Conservation (phyloP, 2,113 vertebrate genomes). For the Mohoua ochrocephala region DNA sequence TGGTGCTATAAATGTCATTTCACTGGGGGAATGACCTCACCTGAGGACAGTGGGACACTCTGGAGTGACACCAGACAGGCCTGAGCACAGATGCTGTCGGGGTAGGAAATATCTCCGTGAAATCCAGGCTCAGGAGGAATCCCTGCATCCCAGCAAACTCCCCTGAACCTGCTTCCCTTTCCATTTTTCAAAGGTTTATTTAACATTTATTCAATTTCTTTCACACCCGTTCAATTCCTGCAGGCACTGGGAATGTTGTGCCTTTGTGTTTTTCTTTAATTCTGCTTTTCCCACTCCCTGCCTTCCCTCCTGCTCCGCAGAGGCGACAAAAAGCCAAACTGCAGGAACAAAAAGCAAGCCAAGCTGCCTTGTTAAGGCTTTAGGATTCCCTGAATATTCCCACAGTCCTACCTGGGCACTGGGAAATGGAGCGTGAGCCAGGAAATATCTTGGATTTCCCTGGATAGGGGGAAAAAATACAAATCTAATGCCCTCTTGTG, state of each 20-base stretch:
- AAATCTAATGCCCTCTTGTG: constrained; percentile 48
- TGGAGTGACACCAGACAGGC: background rate
- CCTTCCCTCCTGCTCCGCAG: background rate
- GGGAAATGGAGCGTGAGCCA: background rate
- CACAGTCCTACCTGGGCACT: background rate
- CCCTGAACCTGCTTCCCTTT: background rate
- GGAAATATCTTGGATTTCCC: background rate
- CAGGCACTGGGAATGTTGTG: background rate
- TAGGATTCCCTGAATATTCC: background rate
- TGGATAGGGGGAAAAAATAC: background rate
- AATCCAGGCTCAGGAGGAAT: background rate
- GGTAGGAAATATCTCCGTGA: background rate
- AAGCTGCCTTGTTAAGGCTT: background rate
- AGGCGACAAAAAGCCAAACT: background rate
- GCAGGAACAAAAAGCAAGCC: background rate
- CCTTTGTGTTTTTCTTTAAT: background rate
- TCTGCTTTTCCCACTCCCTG: background rate
- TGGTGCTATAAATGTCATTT: background rate
- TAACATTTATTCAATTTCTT: background rate
- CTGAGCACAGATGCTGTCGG: background rate
- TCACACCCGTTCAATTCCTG: background rate
- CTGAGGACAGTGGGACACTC: background rate
- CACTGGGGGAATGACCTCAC: background rate
- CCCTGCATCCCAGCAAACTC: background rate
- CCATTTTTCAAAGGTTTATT: background rate